Evolutionary conservation across 2,797 vertebrate genomes (phyloP).

Genomic region (Salarias fasciatus): DNA sequence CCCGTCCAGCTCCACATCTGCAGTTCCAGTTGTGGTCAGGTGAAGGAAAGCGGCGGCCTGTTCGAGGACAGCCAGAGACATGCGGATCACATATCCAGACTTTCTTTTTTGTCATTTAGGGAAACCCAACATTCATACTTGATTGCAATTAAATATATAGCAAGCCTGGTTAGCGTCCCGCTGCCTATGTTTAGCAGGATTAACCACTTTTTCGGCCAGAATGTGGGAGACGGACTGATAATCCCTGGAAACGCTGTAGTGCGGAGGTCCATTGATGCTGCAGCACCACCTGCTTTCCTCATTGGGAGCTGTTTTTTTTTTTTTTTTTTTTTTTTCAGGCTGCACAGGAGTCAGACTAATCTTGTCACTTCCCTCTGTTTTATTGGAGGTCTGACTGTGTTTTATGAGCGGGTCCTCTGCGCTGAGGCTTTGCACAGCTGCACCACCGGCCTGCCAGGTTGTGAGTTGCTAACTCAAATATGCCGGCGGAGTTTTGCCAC

Average conservation of each 20-base stretch:
- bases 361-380: constrained; percentile 35
- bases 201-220: constrained; percentile 25
- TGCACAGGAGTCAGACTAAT: constrained; percentile 32
- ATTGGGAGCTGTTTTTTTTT: not conserved
- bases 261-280: constrained; percentile 23
- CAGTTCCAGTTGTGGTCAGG: constrained; percentile 62
- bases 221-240: constrained; percentile 34
- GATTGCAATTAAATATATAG: constrained; percentile 64
- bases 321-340: constrained; percentile 5
- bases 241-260: constrained; percentile 27
- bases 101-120: constrained; percentile 59
- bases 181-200: constrained; percentile 51
- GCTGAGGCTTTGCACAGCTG: constrained; percentile 55
- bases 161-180: constrained; percentile 34
- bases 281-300: constrained; percentile 42
- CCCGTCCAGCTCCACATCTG: constrained; percentile 51
- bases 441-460: constrained; percentile 62
- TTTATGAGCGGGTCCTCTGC: constrained; percentile 48
- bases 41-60: constrained; percentile 61
- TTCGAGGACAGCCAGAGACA: constrained; percentile 59
- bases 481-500: constrained; percentile 56
- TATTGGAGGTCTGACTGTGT: constrained; percentile 38
- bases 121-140: constrained; percentile 63
- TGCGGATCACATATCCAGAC: constrained; percentile 55
- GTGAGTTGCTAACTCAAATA: constrained; percentile 63